Conservation (phyloP, 2,113 vertebrate species). For the Sinocyclocheilus grahami region DNA sequence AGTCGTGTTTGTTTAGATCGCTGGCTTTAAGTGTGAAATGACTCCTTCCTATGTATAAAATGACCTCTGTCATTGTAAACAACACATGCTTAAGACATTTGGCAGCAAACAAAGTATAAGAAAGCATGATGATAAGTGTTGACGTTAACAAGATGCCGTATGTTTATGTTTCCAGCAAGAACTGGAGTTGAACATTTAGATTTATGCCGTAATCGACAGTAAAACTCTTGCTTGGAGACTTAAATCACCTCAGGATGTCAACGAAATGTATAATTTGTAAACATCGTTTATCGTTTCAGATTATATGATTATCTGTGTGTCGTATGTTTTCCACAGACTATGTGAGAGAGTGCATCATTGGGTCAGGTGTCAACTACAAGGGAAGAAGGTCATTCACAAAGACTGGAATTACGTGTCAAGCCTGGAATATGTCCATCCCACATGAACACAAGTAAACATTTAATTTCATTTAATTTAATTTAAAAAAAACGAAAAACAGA, state of each 20-base stretch:
- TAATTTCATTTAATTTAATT: not conserved
- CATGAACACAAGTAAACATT: constrained; percentile 92
- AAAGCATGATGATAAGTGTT: constrained; percentile 25
- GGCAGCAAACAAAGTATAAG: constrained; percentile 2
- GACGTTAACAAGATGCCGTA: not conserved
- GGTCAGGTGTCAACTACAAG: constrained; percentile 89
- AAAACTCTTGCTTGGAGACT: constrained; percentile 6
- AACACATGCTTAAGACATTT: constrained; percentile 11
- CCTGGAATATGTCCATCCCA: constrained; percentile 92
- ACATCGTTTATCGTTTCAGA: constrained; percentile 1
- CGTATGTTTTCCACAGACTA: constrained; percentile 78
- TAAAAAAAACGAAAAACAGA: not conserved
- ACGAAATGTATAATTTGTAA: constrained; percentile 12
- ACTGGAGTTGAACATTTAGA: not conserved
- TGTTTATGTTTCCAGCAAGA: constrained; percentile 43
- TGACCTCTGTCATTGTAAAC: constrained; percentile 35
- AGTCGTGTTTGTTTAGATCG: not conserved
- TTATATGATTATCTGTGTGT: constrained; percentile 53
- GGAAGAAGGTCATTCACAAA: constrained; percentile 88
- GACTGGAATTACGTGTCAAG: constrained; percentile 90
- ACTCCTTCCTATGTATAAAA: constrained; percentile 12
- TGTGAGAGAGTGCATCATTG: constrained; percentile 88
- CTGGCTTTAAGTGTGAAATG: constrained; percentile 12
- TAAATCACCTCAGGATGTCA: constrained; percentile 21
- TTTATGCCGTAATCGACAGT: not conserved